Evolutionary conservation across 1,140 invertebrate species (phyloP), one percentile per base, ranked within the genome.

Genomic region (Drosophila jambulina): DNA sequence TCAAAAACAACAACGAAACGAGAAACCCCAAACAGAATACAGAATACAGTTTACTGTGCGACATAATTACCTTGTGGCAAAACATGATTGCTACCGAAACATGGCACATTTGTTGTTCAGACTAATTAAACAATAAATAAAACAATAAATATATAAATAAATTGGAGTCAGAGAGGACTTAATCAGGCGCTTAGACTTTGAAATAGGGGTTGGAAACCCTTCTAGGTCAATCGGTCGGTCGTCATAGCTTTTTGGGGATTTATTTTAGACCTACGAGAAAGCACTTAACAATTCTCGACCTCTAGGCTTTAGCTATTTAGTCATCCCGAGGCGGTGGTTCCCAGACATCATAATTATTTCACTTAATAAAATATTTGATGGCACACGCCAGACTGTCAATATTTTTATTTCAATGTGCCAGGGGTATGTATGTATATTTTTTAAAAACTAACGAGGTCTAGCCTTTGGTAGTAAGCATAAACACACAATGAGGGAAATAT

Each of bases 51-150:
- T 70, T 71, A 57, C 42, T 63, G 60, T 72, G 74, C 49, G 80
- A 88, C 67, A 77, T 78, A 78, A 80, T 88, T 88, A 88, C 84
- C 85, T 87, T 87, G 84, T 79, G 59, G 43, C 65, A 62, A 65
- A 68, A 69, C 78, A 86, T 78, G 69, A 69, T 86, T 85, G 82
- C 82, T 82, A 85, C 82, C 64, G 67, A 71, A 78, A 67, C 80
- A 78, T 48, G 80, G 48, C 54, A 80, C 74, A 74, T 23, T 75
- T 56, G 64, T 56, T 51, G 51, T 34, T 74, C 12, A 53, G 57
- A 48, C 61, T 19, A 59, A 57, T 60, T 40, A 56, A 74, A 62
- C 38, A 58, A 79, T 75, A 64, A 71, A 82, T 79, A 78, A 36
- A 36, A 36, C 34, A 72, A 75, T 65, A 63, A 70, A 71, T 75